These are phyloP conservation scores for Drosophila picticornis DNA, from an alignment of 2,888 invertebrate species.

Conservation along the genomic window DNA sequence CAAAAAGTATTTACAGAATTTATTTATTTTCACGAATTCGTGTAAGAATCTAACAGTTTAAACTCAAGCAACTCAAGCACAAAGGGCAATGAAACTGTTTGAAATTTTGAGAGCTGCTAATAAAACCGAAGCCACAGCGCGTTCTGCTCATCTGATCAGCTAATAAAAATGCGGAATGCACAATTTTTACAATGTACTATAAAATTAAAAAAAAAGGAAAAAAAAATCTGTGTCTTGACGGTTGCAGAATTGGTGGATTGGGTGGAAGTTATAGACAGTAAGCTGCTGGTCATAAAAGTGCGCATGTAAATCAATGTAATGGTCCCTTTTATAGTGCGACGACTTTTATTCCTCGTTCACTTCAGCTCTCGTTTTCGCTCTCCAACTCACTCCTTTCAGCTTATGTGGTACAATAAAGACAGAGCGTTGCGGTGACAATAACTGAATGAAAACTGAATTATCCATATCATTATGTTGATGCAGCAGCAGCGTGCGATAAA, in stretches of 20 bases:
- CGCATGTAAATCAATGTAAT: conserved; percentile 72
- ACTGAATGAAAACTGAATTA: conserved; percentile 64
- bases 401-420: conserved; percentile 57
- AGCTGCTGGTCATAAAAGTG: conserved; percentile 58
- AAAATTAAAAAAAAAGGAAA: conserved; percentile 40
- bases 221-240: conserved; percentile 27
- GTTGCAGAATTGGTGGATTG: background rate
- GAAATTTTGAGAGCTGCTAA: conserved; percentile 60
- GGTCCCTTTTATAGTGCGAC: conserved; percentile 55
- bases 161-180: conserved; percentile 67
- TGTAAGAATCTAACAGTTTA: conserved; percentile 11
- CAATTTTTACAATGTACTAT: conserved; percentile 63
- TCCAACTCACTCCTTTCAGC: conserved; percentile 18
- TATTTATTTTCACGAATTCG: background rate
- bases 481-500: conserved; percentile 16
- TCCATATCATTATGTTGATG: conserved; percentile 64
- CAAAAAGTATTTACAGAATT: background rate
- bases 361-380: background rate
- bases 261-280: conserved; percentile 53
- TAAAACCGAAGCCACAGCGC: conserved; percentile 55
- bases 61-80: conserved; percentile 23
- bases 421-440: conserved; percentile 55
- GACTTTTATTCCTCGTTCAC: conserved; percentile 11
- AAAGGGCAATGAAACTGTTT: conserved; percentile 46
- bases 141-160: conserved; percentile 64